phyloP scores from a whole-genome alignment of 2,888 invertebrate genomes.

The Caenorhabditis drosophilae region DNA sequence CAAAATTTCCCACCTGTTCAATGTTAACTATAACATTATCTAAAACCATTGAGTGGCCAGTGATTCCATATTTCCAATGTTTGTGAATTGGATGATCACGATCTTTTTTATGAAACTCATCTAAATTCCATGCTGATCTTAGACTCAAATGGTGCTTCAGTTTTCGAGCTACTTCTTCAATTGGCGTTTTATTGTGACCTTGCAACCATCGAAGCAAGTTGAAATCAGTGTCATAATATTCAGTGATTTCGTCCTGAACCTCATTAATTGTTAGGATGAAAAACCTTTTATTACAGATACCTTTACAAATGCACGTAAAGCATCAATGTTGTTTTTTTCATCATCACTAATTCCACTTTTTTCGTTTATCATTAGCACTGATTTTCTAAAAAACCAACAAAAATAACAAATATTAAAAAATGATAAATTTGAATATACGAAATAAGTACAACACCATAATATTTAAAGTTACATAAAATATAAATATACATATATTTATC shows the following conservation, averaged over 20 bases:
- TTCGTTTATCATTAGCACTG: too few species aligned
- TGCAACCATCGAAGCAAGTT: conserved; percentile 65
- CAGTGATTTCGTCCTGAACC: conserved; percentile 48
- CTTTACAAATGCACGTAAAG: conserved; percentile 48
- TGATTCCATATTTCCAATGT: conserved; percentile 60
- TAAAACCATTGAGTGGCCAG: conserved; percentile 46
- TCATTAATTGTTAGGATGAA: neutral
- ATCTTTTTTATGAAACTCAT: conserved; percentile 47
- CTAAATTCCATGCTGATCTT: conserved; percentile 57
- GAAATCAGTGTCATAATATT: conserved; percentile 65
- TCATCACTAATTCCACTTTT: conserved; percentile 15
- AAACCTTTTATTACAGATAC: conserved; percentile 7
- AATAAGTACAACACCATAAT: too few species aligned
- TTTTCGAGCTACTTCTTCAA: conserved; percentile 61
- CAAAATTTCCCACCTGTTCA: conserved; percentile 58
- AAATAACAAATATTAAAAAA: too few species aligned
- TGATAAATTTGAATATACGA: too few species aligned
- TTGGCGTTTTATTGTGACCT: conserved; percentile 52
- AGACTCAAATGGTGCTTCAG: conserved; percentile 57
- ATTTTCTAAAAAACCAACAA: too few species aligned
- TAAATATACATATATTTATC: too few species aligned
- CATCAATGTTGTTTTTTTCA: conserved; percentile 17
- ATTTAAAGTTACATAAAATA: too few species aligned
- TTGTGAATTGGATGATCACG: conserved; percentile 61
- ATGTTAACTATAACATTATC: conserved; percentile 63